phyloP scores from a whole-genome alignment of 2,797 vertebrate species.

The Tinamus major region DNA sequence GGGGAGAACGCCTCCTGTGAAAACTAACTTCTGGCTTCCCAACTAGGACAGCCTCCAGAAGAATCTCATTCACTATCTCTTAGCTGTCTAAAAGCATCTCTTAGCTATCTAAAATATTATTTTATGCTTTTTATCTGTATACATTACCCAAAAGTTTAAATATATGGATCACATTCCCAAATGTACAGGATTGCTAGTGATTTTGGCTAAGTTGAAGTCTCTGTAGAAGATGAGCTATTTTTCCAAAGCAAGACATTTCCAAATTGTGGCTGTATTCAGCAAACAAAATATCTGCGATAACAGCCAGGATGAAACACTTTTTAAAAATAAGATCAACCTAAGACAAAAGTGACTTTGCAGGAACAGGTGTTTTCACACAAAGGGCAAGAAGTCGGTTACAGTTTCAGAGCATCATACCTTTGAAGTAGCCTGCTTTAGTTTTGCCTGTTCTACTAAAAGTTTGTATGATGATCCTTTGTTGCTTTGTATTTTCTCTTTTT shows the following conservation, averaged over 20 bases:
- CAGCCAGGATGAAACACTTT: slow-evolving; percentile 28
- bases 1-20: not conserved
- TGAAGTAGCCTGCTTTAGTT: slow-evolving; percentile 98
- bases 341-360: slow-evolving; percentile 61
- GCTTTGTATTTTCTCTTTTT: slow-evolving; percentile 99
- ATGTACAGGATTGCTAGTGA: not conserved
- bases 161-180: not conserved
- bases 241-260: not conserved
- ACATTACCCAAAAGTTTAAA: not conserved
- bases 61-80: not conserved
- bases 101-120: not conserved
- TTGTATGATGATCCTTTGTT: slow-evolving; percentile 99
- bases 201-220: not conserved
- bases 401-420: slow-evolving; percentile 86
- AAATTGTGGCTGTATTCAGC: slow-evolving; percentile 13
- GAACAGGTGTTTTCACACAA: slow-evolving; percentile 59
- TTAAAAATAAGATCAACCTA: slow-evolving; percentile 23
- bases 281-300: slow-evolving; percentile 23
- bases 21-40: not conserved
- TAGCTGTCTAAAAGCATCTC: not conserved
- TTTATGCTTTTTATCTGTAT: not conserved
- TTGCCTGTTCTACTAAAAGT: slow-evolving; percentile 98
- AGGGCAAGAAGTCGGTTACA: slow-evolving; percentile 66
- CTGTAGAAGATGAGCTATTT: not conserved
- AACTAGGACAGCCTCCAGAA: not conserved